Base-by-base conservation (phyloP, 2,113 vertebrate species). In the Setophaga kirtlandii region DNA sequence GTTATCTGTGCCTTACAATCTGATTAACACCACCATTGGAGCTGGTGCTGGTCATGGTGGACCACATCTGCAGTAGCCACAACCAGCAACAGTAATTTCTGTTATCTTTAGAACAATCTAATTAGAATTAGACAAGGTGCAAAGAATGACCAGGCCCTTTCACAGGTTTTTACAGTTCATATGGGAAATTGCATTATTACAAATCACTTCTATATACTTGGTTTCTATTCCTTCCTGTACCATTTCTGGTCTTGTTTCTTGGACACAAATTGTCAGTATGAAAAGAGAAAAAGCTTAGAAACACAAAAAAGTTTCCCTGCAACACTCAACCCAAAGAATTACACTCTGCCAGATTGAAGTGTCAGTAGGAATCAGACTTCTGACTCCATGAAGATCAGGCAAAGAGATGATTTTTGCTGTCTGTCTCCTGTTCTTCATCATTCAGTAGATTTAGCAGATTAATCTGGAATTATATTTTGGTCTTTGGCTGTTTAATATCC, bases 281-380 rank as follows among this genome's bases (percentile, higher is more conserved):
- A 82, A 94, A 83, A 68, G 7, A 71, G 9, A 46, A 64, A 74
- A 89, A 67, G 3, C 5, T 24, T 11, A 56, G 22, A 46, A 42
- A 3, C 50, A 11, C 1, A 39, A 30, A 41, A 52, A 5, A 35
- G 4, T 2, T 4, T 23, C 5, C 5, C 5, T 44, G 56, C 59
- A 83, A 4, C 6, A 5, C 2, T 2, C 8, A n/a, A 28, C 28
- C 3, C 11, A 15, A 82, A 83, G 53, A 87, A 65, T 25, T 68
- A 25, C 0, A 3, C 15, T n/a, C 15, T 63, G 8, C n/a, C n/a
- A 46, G 20, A 62, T 33, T 17, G 37, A 86, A 53, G 7, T 16
- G 16, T 39, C 19, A 44, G 21, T 42, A 42, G 33, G 18, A 39
- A 37, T 80, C 37, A 71, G 56, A 65, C 4, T 52, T 70, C 35